Base-by-base conservation (phyloP, 2,797 vertebrate species). In the Cetoscarus ocellatus region DNA sequence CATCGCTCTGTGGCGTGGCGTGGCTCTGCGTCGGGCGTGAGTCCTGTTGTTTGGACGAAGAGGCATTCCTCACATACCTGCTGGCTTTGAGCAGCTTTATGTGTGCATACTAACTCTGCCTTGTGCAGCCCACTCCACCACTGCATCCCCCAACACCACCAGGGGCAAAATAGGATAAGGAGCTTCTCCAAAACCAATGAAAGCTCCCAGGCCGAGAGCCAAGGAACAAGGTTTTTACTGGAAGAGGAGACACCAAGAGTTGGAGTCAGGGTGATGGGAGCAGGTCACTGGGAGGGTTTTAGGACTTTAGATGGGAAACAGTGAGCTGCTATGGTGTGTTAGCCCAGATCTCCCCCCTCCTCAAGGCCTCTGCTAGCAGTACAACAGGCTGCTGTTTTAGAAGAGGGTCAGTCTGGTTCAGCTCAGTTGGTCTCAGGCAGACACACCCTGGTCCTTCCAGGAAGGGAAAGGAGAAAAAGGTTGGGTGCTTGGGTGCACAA, bases 21-120 rank as follows among this genome's bases (percentile, higher is more conserved):
- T 64, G 79, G 79, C 83, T 87, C 79, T 65, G 79, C 86, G 82
- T 85, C 61, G 77, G 87, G 80, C 79, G 62, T 61, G 79, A 91
- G 87, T 89, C 83, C 86, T 83, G 87, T 91, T 91, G 91, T 93
- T 92, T 93, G 88, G 87, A 92, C 53, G 75, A 87, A 91, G 88
- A 91, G 82, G 90, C 89, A 93, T 93, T 93, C 92, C 92, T 89
- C 89, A 83, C 89, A 93, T 92, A 93, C 90, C 93, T 93, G 92
- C 88, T 88, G 91, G 89, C 90, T 92, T 91, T 91, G 86, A 89
- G 85, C 86, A 85, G 89, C 89, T 91, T 89, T 92, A 88, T 90
- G 84, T 79, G 79, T 73, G 86, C 86, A 80, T 83, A 84, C 85
- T 87, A 77, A 86, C 84, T 80, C 64, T 87, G 85, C 83, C 88